Conservation (phyloP, 2,797 vertebrate genomes). For the Melanotaenia parkinsoni region DNA sequence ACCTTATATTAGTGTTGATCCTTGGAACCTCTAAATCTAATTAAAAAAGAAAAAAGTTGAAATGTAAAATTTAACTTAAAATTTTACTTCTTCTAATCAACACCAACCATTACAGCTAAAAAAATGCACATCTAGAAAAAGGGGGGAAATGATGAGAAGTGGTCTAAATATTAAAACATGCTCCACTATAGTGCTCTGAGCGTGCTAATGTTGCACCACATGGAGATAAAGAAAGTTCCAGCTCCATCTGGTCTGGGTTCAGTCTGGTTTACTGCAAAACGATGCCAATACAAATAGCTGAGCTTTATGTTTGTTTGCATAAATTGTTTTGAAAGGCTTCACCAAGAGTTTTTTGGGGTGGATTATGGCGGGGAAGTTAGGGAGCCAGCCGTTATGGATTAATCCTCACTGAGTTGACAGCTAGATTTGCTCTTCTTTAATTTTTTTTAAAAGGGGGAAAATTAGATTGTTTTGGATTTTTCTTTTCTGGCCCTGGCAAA, state of each 20-base stretch:
- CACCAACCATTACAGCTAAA: slow-evolving; percentile 34
- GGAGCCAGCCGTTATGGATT: slow-evolving; percentile 76
- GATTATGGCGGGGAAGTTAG: slow-evolving; percentile 85
- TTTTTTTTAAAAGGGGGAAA: slow-evolving; percentile 26
- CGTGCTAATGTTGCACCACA: slow-evolving; percentile 79
- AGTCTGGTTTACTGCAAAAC: slow-evolving; percentile 90
- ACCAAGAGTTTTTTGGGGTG: slow-evolving; percentile 89
- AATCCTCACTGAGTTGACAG: slow-evolving; percentile 79
- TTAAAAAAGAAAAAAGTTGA: neutral
- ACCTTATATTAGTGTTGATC: neutral
- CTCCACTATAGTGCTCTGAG: slow-evolving; percentile 49
- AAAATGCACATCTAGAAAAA: slow-evolving; percentile 35
- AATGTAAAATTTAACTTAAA: slow-evolving; percentile 24
- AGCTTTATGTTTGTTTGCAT: slow-evolving; percentile 96
- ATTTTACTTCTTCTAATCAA: slow-evolving; percentile 25
- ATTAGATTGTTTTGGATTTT: slow-evolving; percentile 72
- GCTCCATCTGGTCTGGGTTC: slow-evolving; percentile 93
- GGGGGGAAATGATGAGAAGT: slow-evolving; percentile 57
- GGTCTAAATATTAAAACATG: slow-evolving; percentile 63
- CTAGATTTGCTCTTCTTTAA: slow-evolving; percentile 75
- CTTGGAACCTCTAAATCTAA: slow-evolving; percentile 7
- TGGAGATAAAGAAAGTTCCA: slow-evolving; percentile 67
- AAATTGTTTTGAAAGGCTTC: slow-evolving; percentile 98
- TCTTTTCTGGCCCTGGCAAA: slow-evolving; percentile 63
- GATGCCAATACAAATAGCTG: slow-evolving; percentile 96